A percentile compares a stretch with the other conserved stretches of the same genome.
Evolutionary conservation across 2,888 invertebrate genomes (phyloP).

Genomic region (Brachyopa scutellaris): DNA sequence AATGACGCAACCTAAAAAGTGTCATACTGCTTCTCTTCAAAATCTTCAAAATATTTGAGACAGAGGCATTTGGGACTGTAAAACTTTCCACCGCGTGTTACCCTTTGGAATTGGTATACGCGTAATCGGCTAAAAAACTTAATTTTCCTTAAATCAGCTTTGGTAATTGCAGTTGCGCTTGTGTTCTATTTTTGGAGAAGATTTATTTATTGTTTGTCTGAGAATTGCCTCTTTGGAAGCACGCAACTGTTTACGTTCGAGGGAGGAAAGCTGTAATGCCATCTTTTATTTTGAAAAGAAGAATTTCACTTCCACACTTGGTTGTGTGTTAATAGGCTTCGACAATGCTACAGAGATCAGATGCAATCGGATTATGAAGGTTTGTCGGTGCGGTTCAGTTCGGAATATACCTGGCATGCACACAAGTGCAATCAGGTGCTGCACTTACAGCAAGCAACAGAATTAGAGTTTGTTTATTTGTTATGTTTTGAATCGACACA

Average conservation of each 20-base stretch:
- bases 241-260: constrained; percentile 39
- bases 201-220: constrained; percentile 52
- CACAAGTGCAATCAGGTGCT: constrained; percentile 57
- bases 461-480: constrained; percentile 59
- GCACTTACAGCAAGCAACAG: constrained; percentile 31
- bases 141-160: constrained; percentile 25
- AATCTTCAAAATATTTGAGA: no score
- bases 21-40: no score
- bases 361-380: constrained; percentile 44
- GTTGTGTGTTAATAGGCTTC: constrained; percentile 31
- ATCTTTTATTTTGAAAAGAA: constrained; percentile 18
- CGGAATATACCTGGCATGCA: constrained; percentile 36
- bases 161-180: constrained; percentile 31
- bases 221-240: constrained; percentile 16
- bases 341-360: constrained; percentile 15
- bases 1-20: constrained; percentile 21
- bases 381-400: no score
- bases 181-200: constrained; percentile 55
- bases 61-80: background rate
- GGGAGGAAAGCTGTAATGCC: constrained; percentile 32
- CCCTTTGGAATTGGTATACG: background rate
- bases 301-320: constrained; percentile 11
- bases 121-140: constrained; percentile 28
- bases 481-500: constrained; percentile 42
- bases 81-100: constrained; percentile 24